Evolutionary conservation across 1,140 invertebrate genomes (phyloP).

Genomic region (Sinonovacula constricta): DNA sequence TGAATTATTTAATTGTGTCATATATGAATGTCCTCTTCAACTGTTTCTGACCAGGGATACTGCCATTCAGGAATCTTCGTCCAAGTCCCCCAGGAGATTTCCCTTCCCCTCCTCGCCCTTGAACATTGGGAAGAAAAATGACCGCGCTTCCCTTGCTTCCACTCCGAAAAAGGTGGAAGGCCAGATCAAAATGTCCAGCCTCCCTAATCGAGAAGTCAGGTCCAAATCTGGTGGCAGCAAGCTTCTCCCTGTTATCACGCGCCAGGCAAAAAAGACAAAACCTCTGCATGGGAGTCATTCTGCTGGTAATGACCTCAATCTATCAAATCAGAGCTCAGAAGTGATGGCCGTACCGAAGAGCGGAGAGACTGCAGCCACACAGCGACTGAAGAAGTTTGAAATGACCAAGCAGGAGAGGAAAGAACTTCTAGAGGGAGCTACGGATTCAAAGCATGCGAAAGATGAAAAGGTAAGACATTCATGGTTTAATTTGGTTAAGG

Average conservation of each 20-base stretch:
- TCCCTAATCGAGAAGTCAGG: conserved; percentile 8
- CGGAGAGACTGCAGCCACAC: neutral
- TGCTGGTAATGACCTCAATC: neutral
- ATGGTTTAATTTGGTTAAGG: too few species aligned
- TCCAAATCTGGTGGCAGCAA: conserved; percentile 1
- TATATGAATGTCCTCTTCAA: too few species aligned
- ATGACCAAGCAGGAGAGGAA: conserved; percentile 33
- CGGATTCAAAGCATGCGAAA: conserved; percentile 19
- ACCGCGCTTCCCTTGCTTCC: conserved; percentile 17
- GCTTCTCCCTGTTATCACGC: conserved; percentile 16
- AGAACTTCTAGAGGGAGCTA: conserved; percentile 24
- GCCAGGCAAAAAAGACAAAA: conserved; percentile 26
- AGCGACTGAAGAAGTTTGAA: conserved; percentile 36
- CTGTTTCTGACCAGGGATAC: conserved; percentile 51
- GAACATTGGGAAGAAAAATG: conserved; percentile 53
- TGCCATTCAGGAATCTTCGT: conserved; percentile 58
- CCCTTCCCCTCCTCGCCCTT: conserved; percentile 63
- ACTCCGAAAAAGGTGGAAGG: conserved; percentile 31
- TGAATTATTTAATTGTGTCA: too few species aligned
- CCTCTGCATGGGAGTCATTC: conserved; percentile 3
- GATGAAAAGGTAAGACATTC: conserved; percentile 40
- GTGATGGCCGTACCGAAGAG: conserved; percentile 32
- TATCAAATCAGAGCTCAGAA: neutral
- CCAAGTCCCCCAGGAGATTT: conserved; percentile 60
- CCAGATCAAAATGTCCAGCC: conserved; percentile 26